Base-by-base conservation (phyloP, 2,113 vertebrate genomes). In the Phycodurus eques region DNA sequence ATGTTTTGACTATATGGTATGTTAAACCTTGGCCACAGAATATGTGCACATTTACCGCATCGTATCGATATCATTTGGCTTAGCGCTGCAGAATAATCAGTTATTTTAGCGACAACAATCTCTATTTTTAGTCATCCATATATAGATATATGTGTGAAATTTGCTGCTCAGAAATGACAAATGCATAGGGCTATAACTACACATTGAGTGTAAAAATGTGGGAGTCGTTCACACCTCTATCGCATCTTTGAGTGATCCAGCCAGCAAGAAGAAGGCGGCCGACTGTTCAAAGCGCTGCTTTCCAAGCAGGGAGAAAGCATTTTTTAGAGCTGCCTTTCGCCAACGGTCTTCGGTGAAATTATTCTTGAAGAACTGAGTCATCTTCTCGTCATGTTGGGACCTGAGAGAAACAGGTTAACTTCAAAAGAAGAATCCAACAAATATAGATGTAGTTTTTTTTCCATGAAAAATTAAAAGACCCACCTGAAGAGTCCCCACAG, bases 231-330 rank as follows among this genome's bases (percentile, higher is more conserved):
- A 67, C 89, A 98, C 98, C 96, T 99, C 97, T 67, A 99, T 96
- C 77, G 98, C 96, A 71, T 99, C 98, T 92, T 98, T 99, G 78
- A 99, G 89, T 17, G 98, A 99, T 51, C 97, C 98, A 69, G 98
- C 98, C 72, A 99, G 91, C 54, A 99, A 92, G 90, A 99, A 99
- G 89, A 99, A 99, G 17, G 95, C 98, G 60, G 98, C 98, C 0
- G 98, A 95, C 64, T 99, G 97, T 83, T 99, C 97, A 87, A 99
- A 99, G 72, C 97, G 97, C 77, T 99, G 98, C 85, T 99, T 99
- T 69, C 97, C 98, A 89, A 98, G 92, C 88, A 99, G 90, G 72
- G 97, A 95, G 86, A 99, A 99, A 67, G 98, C 98, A 27, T 99
- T 99, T 89, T 99, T 99, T 86, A 99, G 91, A 74, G 98, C 98